A percentile compares a stretch with the other conserved stretches of the same genome.
Evolutionary conservation across 1,140 invertebrate species (phyloP).

Genomic region (Conopomorpha cramerella): DNA sequence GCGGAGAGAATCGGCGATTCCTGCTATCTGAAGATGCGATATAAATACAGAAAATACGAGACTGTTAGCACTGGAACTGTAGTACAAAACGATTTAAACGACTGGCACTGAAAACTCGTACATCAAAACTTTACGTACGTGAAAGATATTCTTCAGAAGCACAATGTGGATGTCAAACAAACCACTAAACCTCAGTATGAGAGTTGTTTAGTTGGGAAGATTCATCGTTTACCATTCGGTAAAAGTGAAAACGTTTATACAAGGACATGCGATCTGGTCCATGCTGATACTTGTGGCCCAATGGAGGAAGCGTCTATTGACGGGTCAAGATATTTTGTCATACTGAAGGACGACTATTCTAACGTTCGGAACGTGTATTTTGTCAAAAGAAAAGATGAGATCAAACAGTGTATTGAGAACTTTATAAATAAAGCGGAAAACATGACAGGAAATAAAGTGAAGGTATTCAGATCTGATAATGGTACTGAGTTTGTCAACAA

Average conservation of each 20-base stretch:
- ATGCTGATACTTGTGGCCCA: slow-evolving; percentile 47
- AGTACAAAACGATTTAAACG: slow-evolving; percentile 3
- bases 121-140: slow-evolving; percentile 12
- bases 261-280: slow-evolving; percentile 30
- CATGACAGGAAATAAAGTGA: slow-evolving; percentile 23
- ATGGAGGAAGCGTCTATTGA: slow-evolving; percentile 34
- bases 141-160: slow-evolving; percentile 7
- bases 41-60: slow-evolving; percentile 23
- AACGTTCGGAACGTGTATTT: slow-evolving; percentile 34
- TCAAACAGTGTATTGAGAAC: slow-evolving; percentile 19
- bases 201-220: slow-evolving; percentile 35
- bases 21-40: slow-evolving; percentile 33
- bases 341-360: slow-evolving; percentile 45
- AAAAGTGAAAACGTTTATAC: slow-evolving; percentile 12
- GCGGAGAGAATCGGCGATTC: background rate
- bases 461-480: slow-evolving; percentile 44
- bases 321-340: slow-evolving; percentile 25
- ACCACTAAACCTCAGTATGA: slow-evolving; percentile 20
- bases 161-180: slow-evolving; percentile 8
- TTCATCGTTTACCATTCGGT: slow-evolving; percentile 21
- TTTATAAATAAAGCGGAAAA: slow-evolving; percentile 29
- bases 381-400: slow-evolving; percentile 36
- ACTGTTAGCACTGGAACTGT: slow-evolving; percentile 2
- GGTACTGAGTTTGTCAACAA: slow-evolving; percentile 38
- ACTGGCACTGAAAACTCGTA: slow-evolving; percentile 10